Evolutionary conservation across 2,888 invertebrate genomes (phyloP).

Genomic region (Pyrgus malvae): DNA sequence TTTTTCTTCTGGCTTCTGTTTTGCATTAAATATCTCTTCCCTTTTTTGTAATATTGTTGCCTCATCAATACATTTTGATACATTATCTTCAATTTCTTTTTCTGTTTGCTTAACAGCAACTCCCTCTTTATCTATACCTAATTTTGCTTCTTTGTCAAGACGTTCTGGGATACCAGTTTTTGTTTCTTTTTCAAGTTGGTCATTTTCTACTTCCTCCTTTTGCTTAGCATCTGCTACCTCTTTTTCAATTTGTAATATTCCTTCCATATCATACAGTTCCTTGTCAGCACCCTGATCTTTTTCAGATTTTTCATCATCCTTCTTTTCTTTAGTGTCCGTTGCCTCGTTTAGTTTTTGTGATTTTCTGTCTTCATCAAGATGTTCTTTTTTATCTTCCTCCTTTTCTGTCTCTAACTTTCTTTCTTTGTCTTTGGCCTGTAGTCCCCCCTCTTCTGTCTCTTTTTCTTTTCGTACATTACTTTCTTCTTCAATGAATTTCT

Average conservation of each 20-base stretch:
- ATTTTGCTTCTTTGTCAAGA: constrained; percentile 7
- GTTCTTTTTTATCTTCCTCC: background rate
- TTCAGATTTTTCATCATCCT: constrained; percentile 25
- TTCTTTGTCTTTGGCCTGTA: too few species aligned
- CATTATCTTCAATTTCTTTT: constrained; percentile 26
- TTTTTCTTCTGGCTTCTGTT: background rate
- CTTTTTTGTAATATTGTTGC: background rate
- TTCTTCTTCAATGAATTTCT: background rate
- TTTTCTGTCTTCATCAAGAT: background rate
- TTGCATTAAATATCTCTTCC: background rate
- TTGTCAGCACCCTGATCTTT: constrained; percentile 1
- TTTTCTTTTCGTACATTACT: constrained; percentile 31
- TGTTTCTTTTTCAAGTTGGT: constrained; percentile 1
- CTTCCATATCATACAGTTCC: constrained; percentile 3
- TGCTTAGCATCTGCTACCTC: too few species aligned
- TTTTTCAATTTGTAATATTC: background rate
- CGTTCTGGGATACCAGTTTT: constrained; percentile 26
- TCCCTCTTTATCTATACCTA: background rate
- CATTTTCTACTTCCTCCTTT: constrained; percentile 27
- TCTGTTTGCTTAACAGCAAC: constrained; percentile 1
- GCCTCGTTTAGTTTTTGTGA: background rate
- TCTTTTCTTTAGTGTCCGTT: constrained; percentile 1
- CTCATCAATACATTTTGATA: background rate
- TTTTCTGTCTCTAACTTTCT: constrained; percentile 11
- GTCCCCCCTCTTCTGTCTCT: constrained; percentile 19